Evolutionary conservation across 2,113 vertebrate genomes (phyloP).

Genomic region (Entomyzon cyanotis): DNA sequence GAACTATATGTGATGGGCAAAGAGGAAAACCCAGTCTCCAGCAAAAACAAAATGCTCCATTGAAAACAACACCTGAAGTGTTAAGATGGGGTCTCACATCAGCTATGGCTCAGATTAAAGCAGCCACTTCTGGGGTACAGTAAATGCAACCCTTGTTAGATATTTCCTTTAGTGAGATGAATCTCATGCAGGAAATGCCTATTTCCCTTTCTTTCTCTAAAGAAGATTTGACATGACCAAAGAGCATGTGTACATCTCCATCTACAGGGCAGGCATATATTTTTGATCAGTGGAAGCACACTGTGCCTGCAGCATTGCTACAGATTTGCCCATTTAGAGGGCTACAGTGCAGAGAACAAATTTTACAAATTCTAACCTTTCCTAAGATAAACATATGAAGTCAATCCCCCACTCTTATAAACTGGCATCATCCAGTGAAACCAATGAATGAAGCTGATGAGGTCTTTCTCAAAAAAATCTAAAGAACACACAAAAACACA

Average conservation of each 20-base stretch:
- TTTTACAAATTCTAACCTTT: neutral
- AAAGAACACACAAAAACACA: neutral
- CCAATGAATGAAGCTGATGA: neutral
- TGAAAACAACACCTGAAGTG: neutral
- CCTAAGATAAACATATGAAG: neutral
- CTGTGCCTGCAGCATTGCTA: neutral
- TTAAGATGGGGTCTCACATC: neutral
- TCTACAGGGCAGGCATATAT: neutral
- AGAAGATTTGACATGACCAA: neutral
- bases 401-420: neutral
- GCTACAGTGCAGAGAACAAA: neutral
- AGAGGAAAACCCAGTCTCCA: neutral
- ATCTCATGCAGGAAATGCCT: neutral
- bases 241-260: neutral
- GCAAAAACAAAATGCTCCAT: neutral
- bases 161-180: neutral
- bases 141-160: neutral
- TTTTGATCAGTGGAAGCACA: neutral
- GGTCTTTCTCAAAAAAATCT: neutral
- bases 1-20: neutral
- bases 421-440: neutral
- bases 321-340: neutral
- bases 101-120: neutral
- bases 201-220: neutral
- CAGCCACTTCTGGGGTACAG: neutral